phyloP scores from a whole-genome alignment of 1,140 invertebrate species.

The Micrasema minimum region DNA sequence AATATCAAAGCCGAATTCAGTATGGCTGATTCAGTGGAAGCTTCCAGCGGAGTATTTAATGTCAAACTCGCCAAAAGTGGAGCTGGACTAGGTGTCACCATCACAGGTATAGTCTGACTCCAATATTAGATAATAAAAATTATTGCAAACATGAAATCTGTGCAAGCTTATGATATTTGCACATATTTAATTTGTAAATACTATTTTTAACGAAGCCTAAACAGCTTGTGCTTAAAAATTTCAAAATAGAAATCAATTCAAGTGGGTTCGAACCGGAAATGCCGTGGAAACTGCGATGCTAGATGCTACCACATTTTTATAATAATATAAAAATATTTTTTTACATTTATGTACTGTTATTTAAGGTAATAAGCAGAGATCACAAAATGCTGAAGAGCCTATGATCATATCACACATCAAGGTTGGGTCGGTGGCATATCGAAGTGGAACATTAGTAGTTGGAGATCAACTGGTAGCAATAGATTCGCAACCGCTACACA shows the following conservation, averaged over 20 bases:
- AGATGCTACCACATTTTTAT: too few relatives aligned
- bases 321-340: too few relatives aligned
- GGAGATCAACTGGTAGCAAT: slow-evolving; percentile 91
- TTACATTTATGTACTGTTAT: too few relatives aligned
- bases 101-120: slow-evolving; percentile 79
- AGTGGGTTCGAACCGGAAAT: too few relatives aligned
- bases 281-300: too few relatives aligned
- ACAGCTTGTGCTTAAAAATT: background rate
- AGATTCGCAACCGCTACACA: slow-evolving; percentile 84
- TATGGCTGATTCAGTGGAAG: slow-evolving; percentile 91
- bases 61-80: slow-evolving; percentile 87
- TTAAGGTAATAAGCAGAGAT: slow-evolving; percentile 63
- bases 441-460: slow-evolving; percentile 85
- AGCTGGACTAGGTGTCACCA: slow-evolving; percentile 85
- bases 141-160: too few relatives aligned
- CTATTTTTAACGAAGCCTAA: too few relatives aligned
- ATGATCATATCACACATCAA: slow-evolving; percentile 84
- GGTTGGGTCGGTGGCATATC: slow-evolving; percentile 89
- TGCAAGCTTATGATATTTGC: too few relatives aligned
- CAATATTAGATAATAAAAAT: background rate
- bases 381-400: slow-evolving; percentile 62
- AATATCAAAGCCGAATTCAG: slow-evolving; percentile 85
- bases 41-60: slow-evolving; percentile 88
- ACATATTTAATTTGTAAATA: too few relatives aligned
- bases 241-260: too few relatives aligned